Percentiles rank a stretch among this genome's conserved stretches.
Evolutionary conservation across 2,888 invertebrate species (phyloP).

Genomic region (Galerucella calmariensis): DNA sequence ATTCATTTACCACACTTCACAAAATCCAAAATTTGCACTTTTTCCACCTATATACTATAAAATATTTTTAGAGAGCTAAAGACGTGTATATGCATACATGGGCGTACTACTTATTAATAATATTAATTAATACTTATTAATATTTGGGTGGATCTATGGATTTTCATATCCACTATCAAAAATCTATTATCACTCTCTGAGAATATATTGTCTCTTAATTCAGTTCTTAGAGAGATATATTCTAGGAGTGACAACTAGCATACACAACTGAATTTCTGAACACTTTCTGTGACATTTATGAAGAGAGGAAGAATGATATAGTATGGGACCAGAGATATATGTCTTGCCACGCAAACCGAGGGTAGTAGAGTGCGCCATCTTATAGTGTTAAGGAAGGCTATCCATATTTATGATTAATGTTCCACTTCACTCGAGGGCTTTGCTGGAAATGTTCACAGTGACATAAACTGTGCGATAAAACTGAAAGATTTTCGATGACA

Average conservation of each 20-base stretch:
- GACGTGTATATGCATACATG: too few species aligned
- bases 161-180: too few species aligned
- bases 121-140: too few species aligned
- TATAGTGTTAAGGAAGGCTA: conserved; percentile 53
- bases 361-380: conserved; percentile 39
- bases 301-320: conserved; percentile 14
- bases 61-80: too few species aligned
- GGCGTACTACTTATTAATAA: too few species aligned
- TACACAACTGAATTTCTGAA: conserved; percentile 3
- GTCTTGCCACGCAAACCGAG: conserved; percentile 31
- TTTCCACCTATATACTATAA: too few species aligned
- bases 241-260: not conserved
- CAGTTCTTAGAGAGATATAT: not conserved
- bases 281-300: conserved; percentile 17
- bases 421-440: conserved; percentile 53
- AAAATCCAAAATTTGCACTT: too few species aligned
- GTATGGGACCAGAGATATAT: conserved; percentile 24
- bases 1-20: too few species aligned
- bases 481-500: conserved; percentile 34
- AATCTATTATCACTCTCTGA: too few species aligned
- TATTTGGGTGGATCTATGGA: too few species aligned
- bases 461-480: conserved; percentile 52
- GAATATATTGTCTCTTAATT: not conserved
- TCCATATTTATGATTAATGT: conserved; percentile 58
- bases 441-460: conserved; percentile 51